Conservation (phyloP, 1,140 invertebrate genomes). For the Drosophila sulfurigaster region DNA sequence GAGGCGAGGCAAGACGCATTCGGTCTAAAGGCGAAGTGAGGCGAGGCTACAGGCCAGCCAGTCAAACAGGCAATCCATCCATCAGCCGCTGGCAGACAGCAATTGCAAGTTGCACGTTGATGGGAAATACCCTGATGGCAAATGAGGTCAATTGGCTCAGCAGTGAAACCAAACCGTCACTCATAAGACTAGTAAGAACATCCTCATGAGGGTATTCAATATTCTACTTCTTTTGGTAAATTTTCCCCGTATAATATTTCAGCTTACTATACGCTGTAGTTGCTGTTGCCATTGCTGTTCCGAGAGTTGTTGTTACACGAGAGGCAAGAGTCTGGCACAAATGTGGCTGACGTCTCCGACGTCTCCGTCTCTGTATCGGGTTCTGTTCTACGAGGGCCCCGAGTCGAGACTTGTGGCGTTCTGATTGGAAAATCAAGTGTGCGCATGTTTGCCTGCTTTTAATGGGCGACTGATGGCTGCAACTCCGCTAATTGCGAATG, state of each 20-base stretch:
- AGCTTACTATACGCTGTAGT: background rate
- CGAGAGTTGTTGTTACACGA: conserved; percentile 50
- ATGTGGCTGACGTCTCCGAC: conserved; percentile 69
- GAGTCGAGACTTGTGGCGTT: conserved; percentile 40
- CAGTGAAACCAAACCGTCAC: background rate
- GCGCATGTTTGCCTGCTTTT: conserved; percentile 76
- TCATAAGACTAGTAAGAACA: background rate
- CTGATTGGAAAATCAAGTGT: conserved; percentile 82
- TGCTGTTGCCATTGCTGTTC: conserved; percentile 19
- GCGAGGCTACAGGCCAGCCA: conserved; percentile 45
- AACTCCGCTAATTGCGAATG: conserved; percentile 81
- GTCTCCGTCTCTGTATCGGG: conserved; percentile 45
- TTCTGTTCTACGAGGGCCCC: conserved; percentile 3
- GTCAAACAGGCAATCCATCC: conserved; percentile 81
- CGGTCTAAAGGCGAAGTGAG: background rate
- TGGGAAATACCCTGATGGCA: conserved; percentile 46
- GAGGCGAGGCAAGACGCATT: conserved; percentile 29
- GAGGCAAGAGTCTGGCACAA: conserved; percentile 61
- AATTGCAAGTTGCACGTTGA: conserved; percentile 71
- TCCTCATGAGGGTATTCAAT: conserved; percentile 2
- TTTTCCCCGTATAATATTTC: conserved; percentile 24
- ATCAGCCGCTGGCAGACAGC: conserved; percentile 75
- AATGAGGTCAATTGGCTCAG: background rate
- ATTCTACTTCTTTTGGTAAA: background rate
- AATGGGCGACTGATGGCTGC: conserved; percentile 74